Base-by-base conservation (phyloP, 2,888 invertebrate species). In the Teleogryllus oceanicus region DNA sequence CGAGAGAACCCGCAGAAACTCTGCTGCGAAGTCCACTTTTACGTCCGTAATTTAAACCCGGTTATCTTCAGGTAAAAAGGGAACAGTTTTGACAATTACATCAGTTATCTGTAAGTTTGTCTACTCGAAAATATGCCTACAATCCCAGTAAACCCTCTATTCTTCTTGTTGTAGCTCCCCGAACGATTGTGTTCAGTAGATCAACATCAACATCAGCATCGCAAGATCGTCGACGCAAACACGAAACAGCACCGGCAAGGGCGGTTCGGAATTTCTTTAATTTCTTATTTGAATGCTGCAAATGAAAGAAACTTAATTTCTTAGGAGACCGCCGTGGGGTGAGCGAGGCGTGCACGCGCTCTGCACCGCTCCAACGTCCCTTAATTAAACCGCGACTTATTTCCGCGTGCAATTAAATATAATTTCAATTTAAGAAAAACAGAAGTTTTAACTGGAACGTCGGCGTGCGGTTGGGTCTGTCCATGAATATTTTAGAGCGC, bases 281-380 rank as follows among this genome's bases (percentile, higher is more conserved):
- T 62, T 62, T 62, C 62, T 62, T 62, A 62, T 62, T 62, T 62
- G 62, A 62, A 62, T 62, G 62, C 62, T 13, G 62, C 62, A 62
- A 62, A 62, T 62, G 62, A 62, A 62, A 62, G 62, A 62, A 62
- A 62, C 62, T 62, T 62, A 62, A 62, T 62, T 62, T 62, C 62
- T 62, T 62, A 62, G 62, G 16, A 62, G 3, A 16, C 62, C 62
- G 62, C 62, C 62, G 3, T 8, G 5, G 13, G 16, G 16, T 16
- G 62, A 16, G 11, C 13, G 62, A 4, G 62, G 62, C 37, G 8
- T 62, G 62, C 62, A 62, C 62, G 62, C 62, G 13, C 62, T 62
- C n/a, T 11, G 16, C 62, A 10, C 62, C 13, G 62, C n/a, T 62
- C 62, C 62, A 8, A n/a, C 62, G n/a, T 62, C 62, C 62, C 62